These are phyloP conservation scores for Buphagus erythrorhynchus DNA, from an alignment of 2,797 vertebrate species.

Conservation along the genomic window DNA sequence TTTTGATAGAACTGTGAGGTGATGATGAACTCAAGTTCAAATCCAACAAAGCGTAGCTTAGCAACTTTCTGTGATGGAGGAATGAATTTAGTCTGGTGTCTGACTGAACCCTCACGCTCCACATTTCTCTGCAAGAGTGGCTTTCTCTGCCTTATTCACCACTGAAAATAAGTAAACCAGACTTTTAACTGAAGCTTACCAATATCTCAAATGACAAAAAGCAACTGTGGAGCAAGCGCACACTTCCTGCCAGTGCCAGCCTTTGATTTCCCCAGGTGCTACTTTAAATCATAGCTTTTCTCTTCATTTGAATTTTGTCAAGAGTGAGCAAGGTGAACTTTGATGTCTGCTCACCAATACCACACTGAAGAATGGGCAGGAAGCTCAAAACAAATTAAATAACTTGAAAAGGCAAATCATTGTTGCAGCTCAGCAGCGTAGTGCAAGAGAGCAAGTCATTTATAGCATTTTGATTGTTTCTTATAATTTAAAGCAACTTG, in stretches of 20 bases:
- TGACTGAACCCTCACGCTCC: not conserved
- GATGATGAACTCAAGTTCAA: slow-evolving; percentile 46
- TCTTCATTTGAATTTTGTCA: slow-evolving; percentile 26
- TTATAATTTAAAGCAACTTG: slow-evolving; percentile 22
- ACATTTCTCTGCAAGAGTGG: not conserved
- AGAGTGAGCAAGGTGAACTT: slow-evolving; percentile 33
- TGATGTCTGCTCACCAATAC: not conserved
- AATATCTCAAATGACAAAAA: slow-evolving; percentile 29
- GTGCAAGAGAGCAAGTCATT: not conserved
- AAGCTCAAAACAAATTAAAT: slow-evolving; percentile 18
- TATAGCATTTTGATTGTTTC: slow-evolving; percentile 19
- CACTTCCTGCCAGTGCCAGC: not conserved
- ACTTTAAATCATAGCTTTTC: slow-evolving; percentile 2
- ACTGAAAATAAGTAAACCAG: slow-evolving; percentile 12
- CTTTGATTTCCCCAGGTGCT: slow-evolving; percentile 46
- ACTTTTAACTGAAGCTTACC: slow-evolving; percentile 33
- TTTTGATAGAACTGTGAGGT: slow-evolving; percentile 51
- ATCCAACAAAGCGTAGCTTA: slow-evolving; percentile 17
- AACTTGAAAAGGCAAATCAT: not conserved
- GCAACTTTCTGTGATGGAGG: slow-evolving; percentile 16
- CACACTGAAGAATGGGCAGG: not conserved
- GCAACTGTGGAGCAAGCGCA: not conserved
- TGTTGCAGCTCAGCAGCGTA: not conserved
- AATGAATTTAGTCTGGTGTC: not conserved
- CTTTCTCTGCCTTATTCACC: not conserved